Percentiles rank a stretch among this genome's conserved stretches.
phyloP scores from a whole-genome alignment of 2,797 vertebrate genomes.

The Lagorchestes hirsutus region DNA sequence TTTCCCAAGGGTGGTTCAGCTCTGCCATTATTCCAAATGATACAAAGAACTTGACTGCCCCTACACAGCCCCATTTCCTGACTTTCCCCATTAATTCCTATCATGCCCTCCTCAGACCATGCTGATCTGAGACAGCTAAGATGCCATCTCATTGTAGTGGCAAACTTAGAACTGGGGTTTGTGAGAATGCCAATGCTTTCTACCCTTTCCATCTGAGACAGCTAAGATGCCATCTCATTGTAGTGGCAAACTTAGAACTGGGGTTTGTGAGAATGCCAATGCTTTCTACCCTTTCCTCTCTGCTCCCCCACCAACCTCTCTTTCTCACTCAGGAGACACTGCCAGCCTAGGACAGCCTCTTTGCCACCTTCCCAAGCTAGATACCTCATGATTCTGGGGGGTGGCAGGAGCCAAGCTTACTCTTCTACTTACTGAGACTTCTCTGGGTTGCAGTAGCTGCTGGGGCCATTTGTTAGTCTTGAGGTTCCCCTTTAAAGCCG shows the following conservation, averaged over 20 bases:
- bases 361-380: not conserved
- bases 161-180: conserved; percentile 84
- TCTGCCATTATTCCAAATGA: not conserved
- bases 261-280: conserved; percentile 57
- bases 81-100: not conserved
- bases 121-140: conserved; percentile 29
- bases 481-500: conserved; percentile 96
- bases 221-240: conserved; percentile 53
- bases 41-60: not conserved
- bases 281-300: not conserved
- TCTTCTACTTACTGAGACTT: conserved; percentile 63
- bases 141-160: conserved; percentile 69
- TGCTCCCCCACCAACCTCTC: fast-evolving
- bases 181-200: conserved; percentile 43
- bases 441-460: conserved; percentile 43
- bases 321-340: not conserved
- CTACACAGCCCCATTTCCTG: not conserved
- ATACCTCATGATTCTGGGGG: conserved; percentile 36
- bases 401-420: conserved; percentile 49
- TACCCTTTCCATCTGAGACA: too few relatives aligned
- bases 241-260: conserved; percentile 85
- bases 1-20: not conserved
- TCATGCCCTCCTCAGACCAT: not conserved
- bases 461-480: conserved; percentile 73
- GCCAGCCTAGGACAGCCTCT: conserved; percentile 19